Evolutionary conservation across 1,140 invertebrate genomes (phyloP).

Genomic region (Triops longicaudatus): DNA sequence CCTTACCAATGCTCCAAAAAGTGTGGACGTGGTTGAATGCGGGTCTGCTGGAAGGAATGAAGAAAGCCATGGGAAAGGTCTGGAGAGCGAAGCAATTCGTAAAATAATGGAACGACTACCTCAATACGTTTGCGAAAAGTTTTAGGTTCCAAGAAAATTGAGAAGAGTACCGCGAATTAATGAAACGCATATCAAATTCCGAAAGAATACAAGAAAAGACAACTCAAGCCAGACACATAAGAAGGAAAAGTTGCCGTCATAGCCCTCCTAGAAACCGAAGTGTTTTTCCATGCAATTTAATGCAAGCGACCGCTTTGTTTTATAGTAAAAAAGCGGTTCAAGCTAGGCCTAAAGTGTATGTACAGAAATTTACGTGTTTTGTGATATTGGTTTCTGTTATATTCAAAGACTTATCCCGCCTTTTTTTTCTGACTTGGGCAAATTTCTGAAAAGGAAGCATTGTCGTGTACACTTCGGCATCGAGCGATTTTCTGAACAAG

Average conservation of each 20-base stretch:
- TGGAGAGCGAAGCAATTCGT: neutral
- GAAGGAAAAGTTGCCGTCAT: neutral
- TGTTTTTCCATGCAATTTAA: slow-evolving; percentile 11
- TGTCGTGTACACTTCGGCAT: neutral
- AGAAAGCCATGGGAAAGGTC: neutral
- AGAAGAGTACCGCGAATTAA: neutral
- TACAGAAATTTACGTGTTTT: neutral
- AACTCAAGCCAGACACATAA: neutral
- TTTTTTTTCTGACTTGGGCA: neutral
- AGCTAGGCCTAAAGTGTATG: neutral
- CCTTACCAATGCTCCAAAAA: neutral
- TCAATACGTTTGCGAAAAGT: slow-evolving; percentile 2
- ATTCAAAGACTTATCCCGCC: neutral
- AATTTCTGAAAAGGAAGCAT: neutral
- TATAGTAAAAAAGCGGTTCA: neutral
- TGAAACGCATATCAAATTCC: slow-evolving; percentile 13
- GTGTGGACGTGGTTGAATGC: neutral
- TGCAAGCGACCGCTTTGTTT: neutral
- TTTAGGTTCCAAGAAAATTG: neutral
- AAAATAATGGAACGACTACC: neutral
- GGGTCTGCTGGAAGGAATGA: neutral
- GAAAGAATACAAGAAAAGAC: neutral
- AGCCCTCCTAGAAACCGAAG: neutral
- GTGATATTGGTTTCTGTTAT: slow-evolving; percentile 10
- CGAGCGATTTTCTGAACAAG: neutral